Conservation (phyloP, 1,140 invertebrate genomes). For the Lithobius niger region DNA sequence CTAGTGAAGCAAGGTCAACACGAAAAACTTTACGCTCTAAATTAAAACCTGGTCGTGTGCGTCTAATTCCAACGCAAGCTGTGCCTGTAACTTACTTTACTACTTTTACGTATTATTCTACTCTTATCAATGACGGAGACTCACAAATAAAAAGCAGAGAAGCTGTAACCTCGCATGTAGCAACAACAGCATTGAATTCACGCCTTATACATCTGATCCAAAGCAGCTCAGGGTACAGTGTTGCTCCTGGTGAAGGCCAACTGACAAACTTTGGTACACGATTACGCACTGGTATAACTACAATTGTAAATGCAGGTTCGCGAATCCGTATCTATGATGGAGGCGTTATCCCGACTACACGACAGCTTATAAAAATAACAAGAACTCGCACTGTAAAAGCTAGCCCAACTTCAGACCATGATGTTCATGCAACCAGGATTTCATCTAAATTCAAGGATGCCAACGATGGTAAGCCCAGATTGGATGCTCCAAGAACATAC, state of each 20-base stretch:
- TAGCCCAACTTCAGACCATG: background rate
- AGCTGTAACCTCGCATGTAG: slow-evolving; percentile 3
- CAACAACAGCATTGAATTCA: background rate
- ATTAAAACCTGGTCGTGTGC: background rate
- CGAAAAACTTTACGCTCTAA: no score
- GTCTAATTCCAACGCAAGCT: background rate
- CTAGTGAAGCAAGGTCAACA: no score
- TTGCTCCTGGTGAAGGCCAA: background rate
- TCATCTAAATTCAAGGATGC: no score
- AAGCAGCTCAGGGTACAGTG: background rate
- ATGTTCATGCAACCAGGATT: background rate
- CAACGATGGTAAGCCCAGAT: background rate
- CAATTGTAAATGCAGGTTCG: slow-evolving; percentile 1
- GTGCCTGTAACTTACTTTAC: slow-evolving; percentile 40
- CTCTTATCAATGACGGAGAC: slow-evolving; percentile 60
- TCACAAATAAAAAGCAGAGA: slow-evolving; percentile 15
- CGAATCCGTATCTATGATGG: background rate
- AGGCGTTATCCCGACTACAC: background rate
- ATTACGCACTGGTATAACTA: background rate
- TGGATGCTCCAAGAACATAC: background rate
- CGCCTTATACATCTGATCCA: background rate
- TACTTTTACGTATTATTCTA: slow-evolving; percentile 81
- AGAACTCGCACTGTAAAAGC: background rate
- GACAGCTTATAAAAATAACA: background rate
- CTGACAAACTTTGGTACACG: slow-evolving; percentile 1